These are phyloP conservation scores for Rhynchophorus ferrugineus DNA, from an alignment of 1,140 invertebrate genomes.

Conservation along the genomic window DNA sequence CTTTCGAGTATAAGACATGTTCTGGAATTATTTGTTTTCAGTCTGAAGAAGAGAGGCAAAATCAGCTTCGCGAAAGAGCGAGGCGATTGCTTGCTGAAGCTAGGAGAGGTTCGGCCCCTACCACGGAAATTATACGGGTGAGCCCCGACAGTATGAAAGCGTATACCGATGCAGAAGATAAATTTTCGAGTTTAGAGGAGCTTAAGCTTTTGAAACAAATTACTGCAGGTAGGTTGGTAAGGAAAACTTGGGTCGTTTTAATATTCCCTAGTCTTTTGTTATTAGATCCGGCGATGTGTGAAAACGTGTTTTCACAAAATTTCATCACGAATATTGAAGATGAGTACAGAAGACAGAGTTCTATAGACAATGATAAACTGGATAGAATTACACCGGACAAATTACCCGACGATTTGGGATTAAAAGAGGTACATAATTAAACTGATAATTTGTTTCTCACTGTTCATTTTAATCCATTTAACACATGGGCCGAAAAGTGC, in stretches of 20 bases:
- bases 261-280: no score
- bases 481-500: no score
- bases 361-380: slow-evolving; percentile 36
- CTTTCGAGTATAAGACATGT: no score
- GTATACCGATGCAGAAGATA: slow-evolving; percentile 29
- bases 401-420: slow-evolving; percentile 37
- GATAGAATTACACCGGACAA: slow-evolving; percentile 63
- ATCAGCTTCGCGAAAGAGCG: slow-evolving; percentile 76
- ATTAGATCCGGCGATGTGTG: slow-evolving; percentile 30
- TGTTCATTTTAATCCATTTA: not conserved
- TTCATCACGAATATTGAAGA: slow-evolving; percentile 19
- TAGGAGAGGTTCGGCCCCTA: slow-evolving; percentile 49
- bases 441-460: no score
- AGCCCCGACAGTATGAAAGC: slow-evolving; percentile 28
- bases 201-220: slow-evolving; percentile 24
- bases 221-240: slow-evolving; percentile 18
- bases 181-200: slow-evolving; percentile 23
- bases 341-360: slow-evolving; percentile 36
- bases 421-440: slow-evolving; percentile 43
- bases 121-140: slow-evolving; percentile 32
- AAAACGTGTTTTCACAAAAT: slow-evolving; percentile 27
- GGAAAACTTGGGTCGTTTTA: no score
- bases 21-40: no score
- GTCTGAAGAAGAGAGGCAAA: slow-evolving; percentile 77
- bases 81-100: slow-evolving; percentile 84